Evolutionary conservation across 2,888 invertebrate genomes (phyloP), one percentile per base, ranked within the genome.

Genomic region (Lobophora halterata): DNA sequence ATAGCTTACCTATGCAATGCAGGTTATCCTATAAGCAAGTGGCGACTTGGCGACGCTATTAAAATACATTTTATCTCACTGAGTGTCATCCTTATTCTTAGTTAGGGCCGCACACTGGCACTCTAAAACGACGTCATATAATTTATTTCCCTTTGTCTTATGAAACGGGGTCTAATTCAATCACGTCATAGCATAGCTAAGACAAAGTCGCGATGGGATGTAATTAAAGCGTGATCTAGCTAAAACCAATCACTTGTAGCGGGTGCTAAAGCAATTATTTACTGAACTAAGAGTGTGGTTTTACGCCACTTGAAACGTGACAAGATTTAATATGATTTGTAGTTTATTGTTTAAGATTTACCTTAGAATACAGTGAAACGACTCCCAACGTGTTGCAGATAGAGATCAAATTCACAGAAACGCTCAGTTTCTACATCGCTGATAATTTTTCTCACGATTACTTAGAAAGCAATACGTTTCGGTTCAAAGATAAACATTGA

Each of bases 381-480:
- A 52, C 36, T 41, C 30, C 30, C 18, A 35, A 17, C 30, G 25
- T 11, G 31, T 26, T 19, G 36, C 6, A 45, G 20, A 43, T 45
- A 43, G 50, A 56, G 52, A 54, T 52, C 49, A 52, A 48, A 50
- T 53, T 58, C 36, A 44, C 47, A 45, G 36, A 30, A 28, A 47
- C 31, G 38, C 28, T 29, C n/a, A 33, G 37, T 34, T 51, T 50
- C 39, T 46, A 46, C 9, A 49, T 37, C 42, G 42, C 41, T 43
- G 52, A 43, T 43, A 47, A 43, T 47, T 36, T 54, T 60, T 68
- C 68, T 57, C 69, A 68, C 63, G 63, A 56, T 42, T 46, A 47
- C 55, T 55, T 65, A 65, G 66, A 68, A 68, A 68, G 64, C 61
- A 55, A 54, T 54, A 53, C 53, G 46, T 47, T 47, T 47, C 40